Base-by-base conservation (phyloP, 2,113 vertebrate genomes). In the Mesembrinibis cayennensis region DNA sequence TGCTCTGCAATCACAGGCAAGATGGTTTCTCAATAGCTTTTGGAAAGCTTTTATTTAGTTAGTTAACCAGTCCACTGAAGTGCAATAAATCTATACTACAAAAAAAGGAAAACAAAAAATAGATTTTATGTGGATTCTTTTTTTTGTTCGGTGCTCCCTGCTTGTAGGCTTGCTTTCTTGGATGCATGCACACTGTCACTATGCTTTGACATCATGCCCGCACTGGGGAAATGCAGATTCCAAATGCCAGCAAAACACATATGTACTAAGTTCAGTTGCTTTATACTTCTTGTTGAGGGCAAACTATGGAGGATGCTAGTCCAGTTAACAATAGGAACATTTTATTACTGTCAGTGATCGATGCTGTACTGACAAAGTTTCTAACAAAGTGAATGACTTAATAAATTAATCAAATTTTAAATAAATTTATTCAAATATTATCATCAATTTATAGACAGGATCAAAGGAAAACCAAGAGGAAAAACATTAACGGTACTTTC, bases 61-160 rank as follows among this genome's bases (percentile, higher is more conserved):
- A 89, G 94, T 95, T 96, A 97, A 85, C 56, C 82, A 95, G 72
- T 78, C 66, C 76, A 90, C 49, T 94, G 90, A 96, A 96, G 82
- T 95, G 92, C 80, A 94, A 77, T 95, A 90, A 91, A 94, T 96
- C 62, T 71, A 23, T 74, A 32, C 29, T 36, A 23, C 12, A 21
- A 59, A 67, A 77, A 45, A 13, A 50, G 10, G 18, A 36, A 56
- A 82, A 49, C 4, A 38, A 61, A 88, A 93, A 96, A n/a, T 20
- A 47, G 56, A 58, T 71, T 94, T 88, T 53, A 26, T 72, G 32
- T 58, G 63, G 19, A 82, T 93, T 74, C 5, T 30, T 52, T 4
- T 29, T 78, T 65, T 56, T 93, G 2, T 73, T 81, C 58, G 34
- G 7, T 36, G 40, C 53, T 94, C 45, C 29, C 38, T 90, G 87